Conservation (phyloP, 1,140 invertebrate species). For the Mactra quadrangularis region DNA sequence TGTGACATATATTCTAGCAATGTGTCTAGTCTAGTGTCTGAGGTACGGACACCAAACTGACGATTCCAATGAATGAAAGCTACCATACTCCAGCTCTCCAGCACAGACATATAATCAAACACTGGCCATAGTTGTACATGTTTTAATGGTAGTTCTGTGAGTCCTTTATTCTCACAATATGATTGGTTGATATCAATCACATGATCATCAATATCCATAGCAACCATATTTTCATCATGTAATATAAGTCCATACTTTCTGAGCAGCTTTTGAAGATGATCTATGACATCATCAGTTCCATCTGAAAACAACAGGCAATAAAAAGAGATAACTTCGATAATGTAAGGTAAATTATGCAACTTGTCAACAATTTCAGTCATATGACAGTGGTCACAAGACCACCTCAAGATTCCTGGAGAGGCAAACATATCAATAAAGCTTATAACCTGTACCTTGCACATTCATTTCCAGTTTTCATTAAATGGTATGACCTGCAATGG, state of each 20-base stretch:
- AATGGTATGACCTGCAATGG: too few relatives aligned
- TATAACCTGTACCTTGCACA: too few relatives aligned
- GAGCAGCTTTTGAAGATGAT: constrained; percentile 2
- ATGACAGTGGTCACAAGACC: too few relatives aligned
- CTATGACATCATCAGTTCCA: not conserved
- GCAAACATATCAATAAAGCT: too few relatives aligned
- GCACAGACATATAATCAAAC: constrained; percentile 64
- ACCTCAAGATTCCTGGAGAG: too few relatives aligned
- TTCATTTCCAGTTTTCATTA: too few relatives aligned
- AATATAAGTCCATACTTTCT: constrained; percentile 18
- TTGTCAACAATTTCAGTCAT: not conserved
- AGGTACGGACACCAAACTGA: too few relatives aligned
- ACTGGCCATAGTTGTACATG: constrained; percentile 72
- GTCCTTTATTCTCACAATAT: not conserved
- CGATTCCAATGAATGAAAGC: too few relatives aligned
- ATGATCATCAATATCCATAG: constrained; percentile 50
- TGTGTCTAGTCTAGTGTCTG: not conserved
- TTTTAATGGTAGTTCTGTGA: constrained; percentile 19
- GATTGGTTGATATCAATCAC: not conserved
- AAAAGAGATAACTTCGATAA: too few relatives aligned
- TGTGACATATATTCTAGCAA: constrained; percentile 8
- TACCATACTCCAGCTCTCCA: constrained; percentile 40
- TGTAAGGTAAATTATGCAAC: too few relatives aligned
- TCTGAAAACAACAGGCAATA: not conserved
- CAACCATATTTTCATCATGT: constrained; percentile 3